phyloP scores from a whole-genome alignment of 2,888 invertebrate species.

The Proisotoma minuta region DNA sequence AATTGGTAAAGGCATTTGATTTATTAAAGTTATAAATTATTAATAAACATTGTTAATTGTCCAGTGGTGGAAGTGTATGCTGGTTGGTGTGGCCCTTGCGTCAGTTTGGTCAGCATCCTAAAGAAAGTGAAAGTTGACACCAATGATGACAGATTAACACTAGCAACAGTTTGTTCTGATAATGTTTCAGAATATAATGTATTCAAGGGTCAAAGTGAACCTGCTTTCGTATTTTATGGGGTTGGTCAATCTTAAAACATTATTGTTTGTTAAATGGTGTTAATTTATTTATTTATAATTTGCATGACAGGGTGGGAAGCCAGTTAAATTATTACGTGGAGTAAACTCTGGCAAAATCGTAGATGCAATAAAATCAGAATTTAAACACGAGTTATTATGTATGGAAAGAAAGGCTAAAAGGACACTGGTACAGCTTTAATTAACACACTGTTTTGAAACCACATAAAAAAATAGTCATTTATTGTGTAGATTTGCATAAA shows the following conservation, averaged over 20 bases:
- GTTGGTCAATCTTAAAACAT: conserved; percentile 4
- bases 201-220: conserved; percentile 46
- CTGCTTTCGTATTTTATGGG: conserved; percentile 41
- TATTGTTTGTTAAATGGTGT: not conserved
- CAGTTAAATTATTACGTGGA: conserved; percentile 42
- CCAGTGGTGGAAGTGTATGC: conserved; percentile 43
- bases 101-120: conserved; percentile 41
- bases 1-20: conserved; percentile 29
- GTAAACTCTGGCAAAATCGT: conserved; percentile 39
- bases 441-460: not conserved
- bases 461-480: not conserved
- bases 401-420: conserved; percentile 34
- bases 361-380: conserved; percentile 37
- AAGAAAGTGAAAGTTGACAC: conserved; percentile 42
- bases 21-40: not conserved
- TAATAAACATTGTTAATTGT: not conserved
- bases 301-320: conserved; percentile 42
- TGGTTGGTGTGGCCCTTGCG: conserved; percentile 44
- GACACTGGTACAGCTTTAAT: conserved; percentile 20
- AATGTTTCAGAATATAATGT: conserved; percentile 35
- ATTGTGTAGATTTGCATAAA: conserved; percentile 38
- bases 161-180: conserved; percentile 35
- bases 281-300: not conserved
- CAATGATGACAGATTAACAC: conserved; percentile 41
- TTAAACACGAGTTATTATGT: conserved; percentile 39